Percentiles rank a stretch among this genome's conserved stretches.
phyloP scores from a whole-genome alignment of 2,113 vertebrate species.

The Orientallactaga bullata region DNA sequence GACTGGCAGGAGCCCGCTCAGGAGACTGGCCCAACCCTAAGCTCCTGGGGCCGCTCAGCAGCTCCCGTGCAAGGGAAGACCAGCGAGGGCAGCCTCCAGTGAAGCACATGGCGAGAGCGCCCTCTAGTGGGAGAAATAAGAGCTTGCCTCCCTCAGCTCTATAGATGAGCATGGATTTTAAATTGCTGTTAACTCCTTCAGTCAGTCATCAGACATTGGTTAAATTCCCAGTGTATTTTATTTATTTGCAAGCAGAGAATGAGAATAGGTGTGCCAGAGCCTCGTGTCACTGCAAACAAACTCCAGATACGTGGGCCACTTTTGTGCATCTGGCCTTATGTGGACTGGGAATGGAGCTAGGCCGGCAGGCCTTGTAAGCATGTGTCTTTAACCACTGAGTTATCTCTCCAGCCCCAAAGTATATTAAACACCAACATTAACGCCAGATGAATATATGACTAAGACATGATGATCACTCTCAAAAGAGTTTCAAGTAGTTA shows the following conservation, averaged over 20 bases:
- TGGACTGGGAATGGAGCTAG: no score
- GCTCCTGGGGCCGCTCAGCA: no score
- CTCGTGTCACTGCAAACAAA: no score
- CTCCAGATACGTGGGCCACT: no score
- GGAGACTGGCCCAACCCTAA: background rate
- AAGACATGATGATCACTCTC: background rate
- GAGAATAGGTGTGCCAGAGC: no score
- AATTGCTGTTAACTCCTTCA: background rate
- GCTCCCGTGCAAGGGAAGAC: rapidly evolving
- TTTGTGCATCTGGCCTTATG: no score
- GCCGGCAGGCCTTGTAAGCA: no score
- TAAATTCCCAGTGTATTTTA: background rate
- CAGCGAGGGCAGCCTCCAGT: rapidly evolving
- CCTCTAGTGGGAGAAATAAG: constrained; percentile 72
- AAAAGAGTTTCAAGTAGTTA: background rate
- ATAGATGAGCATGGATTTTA: rapidly evolving
- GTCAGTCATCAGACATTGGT: background rate
- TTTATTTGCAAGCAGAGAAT: no score
- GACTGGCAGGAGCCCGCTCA: background rate
- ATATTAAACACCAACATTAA: background rate
- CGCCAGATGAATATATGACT: background rate
- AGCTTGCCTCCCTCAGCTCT: background rate
- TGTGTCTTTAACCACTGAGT: no score
- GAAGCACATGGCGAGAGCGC: constrained; percentile 59
- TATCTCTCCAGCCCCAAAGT: no score